phyloP scores from a whole-genome alignment of 2,113 vertebrate species.

The Pithys albifrons region DNA sequence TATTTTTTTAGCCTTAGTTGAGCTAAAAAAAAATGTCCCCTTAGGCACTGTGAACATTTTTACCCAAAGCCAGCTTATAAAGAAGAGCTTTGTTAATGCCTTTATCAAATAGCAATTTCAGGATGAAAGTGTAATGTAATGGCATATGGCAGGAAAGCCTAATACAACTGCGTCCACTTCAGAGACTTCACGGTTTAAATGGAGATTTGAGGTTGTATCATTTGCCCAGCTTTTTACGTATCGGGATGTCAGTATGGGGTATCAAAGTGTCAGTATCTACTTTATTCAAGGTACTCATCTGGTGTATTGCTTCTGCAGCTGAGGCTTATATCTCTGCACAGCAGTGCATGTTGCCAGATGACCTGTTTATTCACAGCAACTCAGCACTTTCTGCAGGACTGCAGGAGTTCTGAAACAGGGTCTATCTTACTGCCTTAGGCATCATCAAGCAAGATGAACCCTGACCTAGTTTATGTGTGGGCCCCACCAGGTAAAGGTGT shows the following conservation, averaged over 20 bases:
- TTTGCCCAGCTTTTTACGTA: not conserved
- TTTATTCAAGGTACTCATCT: not conserved
- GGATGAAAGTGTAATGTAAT: not conserved
- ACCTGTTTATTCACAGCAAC: not conserved
- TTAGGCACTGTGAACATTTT: conserved; percentile 31
- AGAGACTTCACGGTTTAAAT: not conserved
- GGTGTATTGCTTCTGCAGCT: not conserved
- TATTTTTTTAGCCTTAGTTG: not conserved
- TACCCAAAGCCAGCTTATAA: not conserved
- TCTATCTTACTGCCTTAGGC: not conserved
- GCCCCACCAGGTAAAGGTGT: not conserved
- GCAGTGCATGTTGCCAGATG: fast-evolving
- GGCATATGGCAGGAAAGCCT: not conserved
- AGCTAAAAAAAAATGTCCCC: conserved; percentile 3
- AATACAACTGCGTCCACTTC: not conserved
- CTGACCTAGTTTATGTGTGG: not conserved
- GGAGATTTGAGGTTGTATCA: not conserved
- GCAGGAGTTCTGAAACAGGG: not conserved
- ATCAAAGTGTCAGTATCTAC: not conserved
- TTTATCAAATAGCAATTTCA: conserved; percentile 17
- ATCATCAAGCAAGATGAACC: not conserved
- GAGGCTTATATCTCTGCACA: not conserved
- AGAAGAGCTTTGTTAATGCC: conserved; percentile 25
- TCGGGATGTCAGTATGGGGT: not conserved
- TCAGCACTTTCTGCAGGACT: not conserved